Conservation (phyloP, 2,888 invertebrate species). For the Pyrgus malvae region DNA sequence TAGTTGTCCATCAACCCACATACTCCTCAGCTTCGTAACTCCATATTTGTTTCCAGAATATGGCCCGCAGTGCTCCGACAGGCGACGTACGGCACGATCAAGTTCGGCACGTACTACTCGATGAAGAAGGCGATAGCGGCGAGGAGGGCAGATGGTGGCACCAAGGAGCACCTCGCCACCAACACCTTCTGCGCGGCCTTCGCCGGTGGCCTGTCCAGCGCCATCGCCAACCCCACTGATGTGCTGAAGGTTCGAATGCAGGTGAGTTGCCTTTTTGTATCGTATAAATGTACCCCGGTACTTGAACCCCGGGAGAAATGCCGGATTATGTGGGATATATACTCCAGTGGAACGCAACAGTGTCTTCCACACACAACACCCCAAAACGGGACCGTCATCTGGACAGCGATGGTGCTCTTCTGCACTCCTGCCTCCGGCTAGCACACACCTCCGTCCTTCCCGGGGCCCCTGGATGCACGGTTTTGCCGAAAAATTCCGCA, state of each 20-base stretch:
- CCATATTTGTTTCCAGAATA: constrained; percentile 64
- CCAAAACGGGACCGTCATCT: too few species aligned
- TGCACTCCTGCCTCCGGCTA: too few species aligned
- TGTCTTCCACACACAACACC: too few species aligned
- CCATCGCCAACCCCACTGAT: constrained; percentile 98
- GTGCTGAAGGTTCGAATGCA: constrained; percentile 98
- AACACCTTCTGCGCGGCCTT: constrained; percentile 92
- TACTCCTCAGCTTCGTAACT: constrained; percentile 66
- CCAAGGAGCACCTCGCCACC: constrained; percentile 82
- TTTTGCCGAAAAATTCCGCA: too few species aligned
- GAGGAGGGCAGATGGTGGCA: constrained; percentile 69
- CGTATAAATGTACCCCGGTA: too few species aligned
- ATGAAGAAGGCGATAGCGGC: constrained; percentile 87
- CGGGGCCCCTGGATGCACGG: too few species aligned
- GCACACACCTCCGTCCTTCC: too few species aligned
- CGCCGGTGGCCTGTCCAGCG: constrained; percentile 94
- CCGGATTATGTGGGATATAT: too few species aligned
- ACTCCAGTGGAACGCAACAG: too few species aligned
- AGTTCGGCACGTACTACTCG: constrained; percentile 97
- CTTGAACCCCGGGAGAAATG: too few species aligned
- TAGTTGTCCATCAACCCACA: too few species aligned
- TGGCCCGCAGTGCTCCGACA: constrained; percentile 96
- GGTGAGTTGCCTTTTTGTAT: constrained; percentile 61
- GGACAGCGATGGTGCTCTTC: too few species aligned
- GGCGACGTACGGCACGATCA: constrained; percentile 97